Evolutionary conservation across 2,888 invertebrate genomes (phyloP), one percentile per base, ranked within the genome.

Genomic region (Rambutsinella grinnellia): DNA sequence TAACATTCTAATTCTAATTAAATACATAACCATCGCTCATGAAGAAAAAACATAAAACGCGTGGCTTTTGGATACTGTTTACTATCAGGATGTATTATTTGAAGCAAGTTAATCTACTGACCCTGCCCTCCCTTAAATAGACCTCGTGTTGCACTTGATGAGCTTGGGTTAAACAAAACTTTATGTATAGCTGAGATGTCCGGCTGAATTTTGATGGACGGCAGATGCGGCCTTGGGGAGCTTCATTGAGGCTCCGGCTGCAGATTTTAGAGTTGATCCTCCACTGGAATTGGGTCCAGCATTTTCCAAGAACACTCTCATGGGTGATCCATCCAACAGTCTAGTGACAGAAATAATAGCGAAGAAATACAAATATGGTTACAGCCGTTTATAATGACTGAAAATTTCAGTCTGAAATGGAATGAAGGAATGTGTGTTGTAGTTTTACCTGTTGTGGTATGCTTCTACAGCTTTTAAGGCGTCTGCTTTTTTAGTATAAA

Each of bases 401-500:
- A n/a, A 24, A 46, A 44, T 21, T 47, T 24, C 21, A 28, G 13
- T 47, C 47, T 17, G 47, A 23, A 47, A 19, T 61, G 23, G 17
- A 8, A 66, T 24, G 19, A 19, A 54, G 13, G 24, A 5, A 47
- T 57, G 26, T 15, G 23, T 57, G 57, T 57, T 36, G 17, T 28
- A 2, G 8, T 47, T 17, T 47, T 96, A 95, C 62, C 97, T 89
- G 87, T 96, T 96, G 86, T 97, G 96, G 87, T 97, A 97, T 66
- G 95, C 92, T 84, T 96, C 95, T 2, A 96, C 95, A 1, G 97
- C 96, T 86, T 92, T 92, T 84, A 94, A 92, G 28, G 97, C 97
- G 87, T 96, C 95, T 82, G 93, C 92, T 81, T 93, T 89, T 54
- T 91, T 92, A 85, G 93, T 92, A 86, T 95, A 97, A 82, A 96